Base-by-base conservation (phyloP, 2,797 vertebrate species). In the Hydrocynus forskahlii region DNA sequence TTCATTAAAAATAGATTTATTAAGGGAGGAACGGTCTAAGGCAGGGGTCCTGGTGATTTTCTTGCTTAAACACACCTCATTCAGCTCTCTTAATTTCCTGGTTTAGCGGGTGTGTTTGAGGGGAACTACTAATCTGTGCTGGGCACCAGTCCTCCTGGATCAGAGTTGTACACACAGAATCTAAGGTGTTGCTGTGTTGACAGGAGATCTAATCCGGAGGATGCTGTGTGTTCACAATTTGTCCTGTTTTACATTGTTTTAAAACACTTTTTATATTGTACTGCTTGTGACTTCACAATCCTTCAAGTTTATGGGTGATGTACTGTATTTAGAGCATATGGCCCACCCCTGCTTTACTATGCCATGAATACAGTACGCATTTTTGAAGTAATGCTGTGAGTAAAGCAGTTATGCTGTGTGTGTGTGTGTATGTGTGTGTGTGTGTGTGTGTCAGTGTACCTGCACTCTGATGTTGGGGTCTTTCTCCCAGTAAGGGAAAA, bases 401-500 rank as follows among this genome's bases (percentile, higher is more conserved):
- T 9, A 59, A 7, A 23, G 9, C 57, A 59, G 54, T 59, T 10
- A 17, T 59, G 55, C 8, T 7, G 54, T 59, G 19, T 48, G 19
- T 52, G 0, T 52, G 48, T 54, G 9, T 71, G 45, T 71, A 14
- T 50, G 54, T 59, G 25, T 57, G 52, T 57, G 16, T 14, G 19
- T 12, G 40, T 23, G 25, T 69, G 64, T 8, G 6, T 64, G 45
- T 50, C 7, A 17, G 55, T 19, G 73, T 79, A 94, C 94, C 91
- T 91, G 88, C 76, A 89, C 78, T 50, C 78, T 14, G 16, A 91
- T 40, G 63, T 63, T 89, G 57, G 87, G 8, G 73, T 94, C 88
- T 72, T 88, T 92, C 85, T 94, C 90, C 95, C 95, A 96, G 86
- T 92, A 92, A 0, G 95, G 95, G 80, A 96, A 96, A 85, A 95